phyloP scores from a whole-genome alignment of 1,140 invertebrate genomes.

The Lasioglossum albipes region DNA sequence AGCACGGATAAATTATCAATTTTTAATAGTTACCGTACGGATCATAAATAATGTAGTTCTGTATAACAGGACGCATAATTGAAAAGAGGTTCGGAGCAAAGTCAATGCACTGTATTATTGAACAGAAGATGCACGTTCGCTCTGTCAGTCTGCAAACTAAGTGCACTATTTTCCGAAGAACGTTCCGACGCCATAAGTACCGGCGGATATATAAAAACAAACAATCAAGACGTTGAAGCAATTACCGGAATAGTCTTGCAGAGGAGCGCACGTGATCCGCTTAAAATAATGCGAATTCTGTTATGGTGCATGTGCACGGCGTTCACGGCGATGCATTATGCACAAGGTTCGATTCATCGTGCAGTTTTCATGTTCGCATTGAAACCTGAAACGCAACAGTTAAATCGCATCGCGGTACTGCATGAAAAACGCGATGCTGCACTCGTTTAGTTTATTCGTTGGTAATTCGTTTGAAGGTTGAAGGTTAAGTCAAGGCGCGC shows the following conservation, averaged over 20 bases:
- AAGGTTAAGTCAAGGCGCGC: no score
- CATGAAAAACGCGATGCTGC: neutral
- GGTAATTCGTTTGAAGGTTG: neutral
- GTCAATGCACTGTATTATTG: neutral
- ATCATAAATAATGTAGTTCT: neutral
- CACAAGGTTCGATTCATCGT: conserved; percentile 3
- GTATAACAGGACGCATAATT: neutral
- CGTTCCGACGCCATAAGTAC: neutral
- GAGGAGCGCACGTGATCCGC: conserved; percentile 16
- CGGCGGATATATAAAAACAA: conserved; percentile 6
- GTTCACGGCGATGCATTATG: conserved; percentile 40
- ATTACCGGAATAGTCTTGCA: conserved; percentile 6
- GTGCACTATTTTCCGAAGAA: neutral
- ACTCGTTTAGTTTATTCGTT: neutral
- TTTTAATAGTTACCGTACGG: neutral
- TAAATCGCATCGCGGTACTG: neutral
- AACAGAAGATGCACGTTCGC: neutral
- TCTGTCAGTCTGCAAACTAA: neutral
- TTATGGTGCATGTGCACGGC: neutral
- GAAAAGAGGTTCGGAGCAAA: neutral
- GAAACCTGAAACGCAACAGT: neutral
- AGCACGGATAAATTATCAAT: neutral
- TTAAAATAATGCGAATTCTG: conserved; percentile 45
- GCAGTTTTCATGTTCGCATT: neutral
- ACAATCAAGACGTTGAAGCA: conserved; percentile 13